A percentile compares a stretch with the other conserved stretches of the same genome.
phyloP scores from a whole-genome alignment of 2,113 vertebrate species.

The Corythoichthys intestinalis region DNA sequence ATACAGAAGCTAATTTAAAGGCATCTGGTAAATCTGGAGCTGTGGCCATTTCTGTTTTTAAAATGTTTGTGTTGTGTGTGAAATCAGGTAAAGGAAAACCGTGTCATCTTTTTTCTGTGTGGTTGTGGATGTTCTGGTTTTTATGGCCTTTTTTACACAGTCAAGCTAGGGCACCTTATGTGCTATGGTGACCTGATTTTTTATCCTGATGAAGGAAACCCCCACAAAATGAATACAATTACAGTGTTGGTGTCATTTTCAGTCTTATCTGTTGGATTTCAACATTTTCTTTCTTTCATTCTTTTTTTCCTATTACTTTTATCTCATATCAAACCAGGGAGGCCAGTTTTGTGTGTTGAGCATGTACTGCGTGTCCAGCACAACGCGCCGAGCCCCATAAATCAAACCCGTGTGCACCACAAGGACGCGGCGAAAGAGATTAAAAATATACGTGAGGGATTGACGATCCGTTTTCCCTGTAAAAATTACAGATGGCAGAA shows the following conservation, averaged over 20 bases:
- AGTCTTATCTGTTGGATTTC: neutral
- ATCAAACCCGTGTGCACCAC: slow-evolving; percentile 55
- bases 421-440: slow-evolving; percentile 66
- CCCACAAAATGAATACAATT: neutral
- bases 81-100: neutral
- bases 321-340: neutral
- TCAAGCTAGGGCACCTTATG: neutral
- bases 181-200: neutral
- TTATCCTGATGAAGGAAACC: neutral
- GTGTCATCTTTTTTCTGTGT: neutral
- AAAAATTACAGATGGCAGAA: slow-evolving; percentile 38
- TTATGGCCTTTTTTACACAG: neutral
- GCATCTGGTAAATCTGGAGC: neutral
- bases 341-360: neutral
- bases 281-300: neutral
- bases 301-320: neutral
- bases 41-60: neutral
- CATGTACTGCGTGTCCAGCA: neutral
- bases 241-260: neutral
- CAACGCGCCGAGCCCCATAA: slow-evolving; percentile 56
- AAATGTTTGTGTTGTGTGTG: neutral
- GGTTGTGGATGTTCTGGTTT: neutral
- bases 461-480: slow-evolving; percentile 64
- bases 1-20: neutral
- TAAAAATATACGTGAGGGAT: slow-evolving; percentile 69